A percentile compares a stretch with the other conserved stretches of the same genome.
Evolutionary conservation across 2,888 invertebrate genomes (phyloP).

Genomic region (Synergus umbraculus): DNA sequence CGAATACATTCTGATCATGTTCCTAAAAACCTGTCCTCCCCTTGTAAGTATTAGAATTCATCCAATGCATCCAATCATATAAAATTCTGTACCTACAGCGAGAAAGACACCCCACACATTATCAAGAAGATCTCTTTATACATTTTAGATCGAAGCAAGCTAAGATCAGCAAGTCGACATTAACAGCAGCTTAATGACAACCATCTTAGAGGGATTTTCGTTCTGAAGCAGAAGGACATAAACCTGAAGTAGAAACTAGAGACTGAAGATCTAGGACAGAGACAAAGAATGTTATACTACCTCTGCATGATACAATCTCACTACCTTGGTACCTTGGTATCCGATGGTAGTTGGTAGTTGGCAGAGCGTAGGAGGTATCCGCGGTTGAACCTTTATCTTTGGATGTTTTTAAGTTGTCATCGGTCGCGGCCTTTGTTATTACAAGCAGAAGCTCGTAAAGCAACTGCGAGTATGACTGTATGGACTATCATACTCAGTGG

Average conservation of each 20-base stretch:
- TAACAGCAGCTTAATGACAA: background rate
- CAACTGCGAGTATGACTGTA: constrained; percentile 52
- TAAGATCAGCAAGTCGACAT: no score
- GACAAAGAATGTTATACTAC: constrained; percentile 1
- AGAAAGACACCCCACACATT: no score
- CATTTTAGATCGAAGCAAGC: no score
- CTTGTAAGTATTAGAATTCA: no score
- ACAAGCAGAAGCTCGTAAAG: constrained; percentile 71
- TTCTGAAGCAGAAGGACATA: background rate
- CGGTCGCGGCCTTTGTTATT: constrained; percentile 68
- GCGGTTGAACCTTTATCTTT: constrained; percentile 52
- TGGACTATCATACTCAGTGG: constrained; percentile 49
- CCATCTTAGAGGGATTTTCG: background rate
- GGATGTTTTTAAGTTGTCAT: constrained; percentile 70
- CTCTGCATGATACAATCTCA: background rate
- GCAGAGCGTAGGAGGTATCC: constrained; percentile 46
- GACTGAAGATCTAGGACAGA: constrained; percentile 7
- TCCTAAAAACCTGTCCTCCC: no score
- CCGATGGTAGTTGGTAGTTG: background rate
- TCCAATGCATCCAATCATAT: background rate
- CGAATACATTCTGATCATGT: no score
- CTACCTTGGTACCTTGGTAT: constrained; percentile 22
- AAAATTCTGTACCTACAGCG: background rate
- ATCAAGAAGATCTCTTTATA: no score
- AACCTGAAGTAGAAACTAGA: no score